phyloP scores from a whole-genome alignment of 2,797 vertebrate species.

The Pogonophryne albipinna region DNA sequence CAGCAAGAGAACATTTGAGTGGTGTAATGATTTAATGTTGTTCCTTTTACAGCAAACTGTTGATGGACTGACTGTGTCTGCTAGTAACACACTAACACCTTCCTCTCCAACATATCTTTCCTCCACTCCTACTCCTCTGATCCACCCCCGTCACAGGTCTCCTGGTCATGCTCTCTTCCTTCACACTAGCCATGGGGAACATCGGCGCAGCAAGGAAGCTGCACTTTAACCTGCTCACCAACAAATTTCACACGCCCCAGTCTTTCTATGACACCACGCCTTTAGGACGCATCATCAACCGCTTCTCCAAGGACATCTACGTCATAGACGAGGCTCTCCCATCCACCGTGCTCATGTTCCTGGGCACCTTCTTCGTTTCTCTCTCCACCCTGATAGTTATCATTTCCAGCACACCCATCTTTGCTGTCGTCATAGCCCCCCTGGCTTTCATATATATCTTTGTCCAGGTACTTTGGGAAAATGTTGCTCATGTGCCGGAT shows the following conservation, averaged over 20 bases:
- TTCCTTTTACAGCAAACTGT: constrained; percentile 35
- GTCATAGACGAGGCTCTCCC: constrained; percentile 94
- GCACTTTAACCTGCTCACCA: constrained; percentile 89
- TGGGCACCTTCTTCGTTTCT: constrained; percentile 88
- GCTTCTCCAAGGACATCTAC: constrained; percentile 96
- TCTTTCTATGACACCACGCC: constrained; percentile 98
- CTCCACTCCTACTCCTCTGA: constrained; percentile 41
- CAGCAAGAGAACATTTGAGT: not conserved
- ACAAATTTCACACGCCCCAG: constrained; percentile 93
- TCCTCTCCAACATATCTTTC: constrained; percentile 26
- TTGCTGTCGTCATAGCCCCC: constrained; percentile 88
- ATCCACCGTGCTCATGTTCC: constrained; percentile 90
- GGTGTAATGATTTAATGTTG: not conserved
- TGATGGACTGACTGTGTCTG: constrained; percentile 29
- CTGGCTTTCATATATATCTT: constrained; percentile 90
- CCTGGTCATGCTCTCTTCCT: constrained; percentile 90
- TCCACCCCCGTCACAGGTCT: constrained; percentile 81
- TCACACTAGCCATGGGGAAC: constrained; percentile 90
- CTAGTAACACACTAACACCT: constrained; percentile 13
- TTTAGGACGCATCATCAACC: constrained; percentile 94
- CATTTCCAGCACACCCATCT: constrained; percentile 90
- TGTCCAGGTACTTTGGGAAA: constrained; percentile 88
- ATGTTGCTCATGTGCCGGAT: constrained; percentile 15
- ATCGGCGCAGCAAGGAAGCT: constrained; percentile 89
- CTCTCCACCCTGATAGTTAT: constrained; percentile 93